Evolutionary conservation across 2,797 vertebrate species (phyloP), one percentile per base, ranked within the genome.

Genomic region (Ateles fusciceps): DNA sequence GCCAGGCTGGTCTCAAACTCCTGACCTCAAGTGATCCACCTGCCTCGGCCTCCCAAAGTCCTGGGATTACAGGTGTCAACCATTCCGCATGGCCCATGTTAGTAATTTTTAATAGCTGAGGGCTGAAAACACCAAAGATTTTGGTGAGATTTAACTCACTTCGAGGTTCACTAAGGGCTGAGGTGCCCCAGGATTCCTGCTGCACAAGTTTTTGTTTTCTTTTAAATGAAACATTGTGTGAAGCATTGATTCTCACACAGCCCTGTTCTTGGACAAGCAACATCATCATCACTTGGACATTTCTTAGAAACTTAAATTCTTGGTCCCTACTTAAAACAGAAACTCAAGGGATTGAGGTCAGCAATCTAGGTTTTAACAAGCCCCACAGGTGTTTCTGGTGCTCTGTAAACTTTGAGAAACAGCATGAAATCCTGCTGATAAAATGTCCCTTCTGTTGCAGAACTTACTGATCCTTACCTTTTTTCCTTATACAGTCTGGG

Each of bases 351-450:
- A 24, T 4, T 12, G 13, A 13, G 21, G 33, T 24, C 6, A 5
- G 5, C 5, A 13, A 1, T 9, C 36, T 6, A 59, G 39, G 46
- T 0, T 22, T 71, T 30, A 6, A 28, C n/a, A 57, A 26, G 42
- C 9, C 28, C 24, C 10, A 13, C 4, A 7, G 17, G 33, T 4
- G 17, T n/a, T 39, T 50, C 12, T 39, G 48, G 5, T 26, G 7
- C 33, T 42, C 1, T 44, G 55, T 79, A 11, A 33, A 5, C 2
- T 7, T 2, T 48, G 55, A 46, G n/a, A 85, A 14, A 17, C 19
- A 26, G 10, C 28, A 11, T 1, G 19, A 71, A 26, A 2, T 1
- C 4, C 10, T 26, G 28, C 7, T 22, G 2, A 50, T 0, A 13
- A 76, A 59, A 48, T 22, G 52, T 13, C 4, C 12, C 48, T 59